Percentiles rank a stretch among this genome's conserved stretches.
phyloP scores from a whole-genome alignment of 2,797 vertebrate genomes.

The Sebastes iracundus region DNA sequence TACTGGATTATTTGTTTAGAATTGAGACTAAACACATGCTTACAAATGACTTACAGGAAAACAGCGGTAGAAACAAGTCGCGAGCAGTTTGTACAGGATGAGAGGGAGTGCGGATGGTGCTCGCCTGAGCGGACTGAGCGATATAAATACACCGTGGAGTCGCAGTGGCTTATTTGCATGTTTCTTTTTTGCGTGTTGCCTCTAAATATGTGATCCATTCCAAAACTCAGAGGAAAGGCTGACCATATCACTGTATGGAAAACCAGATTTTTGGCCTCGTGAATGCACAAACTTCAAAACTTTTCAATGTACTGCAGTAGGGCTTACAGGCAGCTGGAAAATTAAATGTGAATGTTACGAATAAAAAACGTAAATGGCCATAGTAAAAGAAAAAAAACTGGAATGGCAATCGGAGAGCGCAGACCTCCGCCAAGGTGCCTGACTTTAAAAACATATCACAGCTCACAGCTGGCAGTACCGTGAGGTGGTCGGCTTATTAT shows the following conservation, averaged over 20 bases:
- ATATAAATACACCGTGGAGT: neutral
- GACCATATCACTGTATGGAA: neutral
- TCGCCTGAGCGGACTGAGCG: neutral
- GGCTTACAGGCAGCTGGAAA: too few species aligned
- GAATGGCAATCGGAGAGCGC: too few species aligned
- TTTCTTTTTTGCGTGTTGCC: neutral
- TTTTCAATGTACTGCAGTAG: too few species aligned
- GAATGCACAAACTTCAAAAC: too few species aligned
- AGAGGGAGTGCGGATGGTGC: neutral
- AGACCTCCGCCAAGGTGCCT: too few species aligned
- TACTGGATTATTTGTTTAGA: conserved; percentile 74
- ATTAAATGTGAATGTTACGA: too few species aligned
- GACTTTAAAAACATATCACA: too few species aligned
- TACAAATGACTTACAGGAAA: conserved; percentile 60
- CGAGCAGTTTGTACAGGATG: neutral
- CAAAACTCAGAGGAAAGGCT: conserved; percentile 27
- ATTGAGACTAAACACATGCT: conserved; percentile 59
- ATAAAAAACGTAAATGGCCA: too few species aligned
- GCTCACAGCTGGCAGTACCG: too few species aligned
- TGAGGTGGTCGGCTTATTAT: too few species aligned
- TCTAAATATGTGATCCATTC: conserved; percentile 13
- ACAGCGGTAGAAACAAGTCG: conserved; percentile 5
- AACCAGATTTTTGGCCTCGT: too few species aligned
- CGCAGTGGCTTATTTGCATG: neutral
- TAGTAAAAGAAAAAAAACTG: too few species aligned